Evolutionary conservation across 2,797 vertebrate genomes (phyloP), one percentile per base, ranked within the genome.

Genomic region (Mustela erminea): DNA sequence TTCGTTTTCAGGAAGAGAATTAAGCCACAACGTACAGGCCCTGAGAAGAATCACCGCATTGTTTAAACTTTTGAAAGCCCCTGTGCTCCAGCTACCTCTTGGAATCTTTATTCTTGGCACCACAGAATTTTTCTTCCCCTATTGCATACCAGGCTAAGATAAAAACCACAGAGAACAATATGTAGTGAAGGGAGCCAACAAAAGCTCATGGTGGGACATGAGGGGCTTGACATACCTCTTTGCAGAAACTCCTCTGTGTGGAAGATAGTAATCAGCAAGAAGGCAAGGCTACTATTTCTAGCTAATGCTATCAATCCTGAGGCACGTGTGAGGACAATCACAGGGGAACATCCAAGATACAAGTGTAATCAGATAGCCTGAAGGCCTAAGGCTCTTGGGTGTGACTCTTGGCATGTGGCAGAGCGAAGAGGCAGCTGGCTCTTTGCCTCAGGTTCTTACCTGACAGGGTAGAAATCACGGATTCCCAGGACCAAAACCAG

Each of bases 111-210:
- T 96, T 96, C 68, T 90, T 93, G 81, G 60, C 93, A 95, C 95
- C 6, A 0, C 46, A 94, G 64, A 70, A 72, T 80, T 93, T 86
- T 95, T 96, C 95, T 96, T 60, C 41, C 72, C 85, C 64, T 92
- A 84, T 32, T 49, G 52, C 83, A 87, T 54, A 13, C 74, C 8
- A 96, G 97, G 62, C 93, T 97, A 68, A 93, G 97, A 97, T 83
- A 96, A 97, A 98, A 98, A 88, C 92, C 95, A 96, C 94, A 98
- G 97, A 75, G 72, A 87, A 75, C 2, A 86, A 60, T 72, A 84
- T 97, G 95, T 93, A 91, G 92, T 90, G 93, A 98, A 82, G 13
- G 38, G 83, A 96, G 85, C 96, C 97, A 98, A 83, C 3, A 58
- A 23, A 85, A 87, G 58, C 80, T 90, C 86, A 74, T 54, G 90